Base-by-base conservation (phyloP, 2,113 vertebrate species). In the Anser cygnoides region DNA sequence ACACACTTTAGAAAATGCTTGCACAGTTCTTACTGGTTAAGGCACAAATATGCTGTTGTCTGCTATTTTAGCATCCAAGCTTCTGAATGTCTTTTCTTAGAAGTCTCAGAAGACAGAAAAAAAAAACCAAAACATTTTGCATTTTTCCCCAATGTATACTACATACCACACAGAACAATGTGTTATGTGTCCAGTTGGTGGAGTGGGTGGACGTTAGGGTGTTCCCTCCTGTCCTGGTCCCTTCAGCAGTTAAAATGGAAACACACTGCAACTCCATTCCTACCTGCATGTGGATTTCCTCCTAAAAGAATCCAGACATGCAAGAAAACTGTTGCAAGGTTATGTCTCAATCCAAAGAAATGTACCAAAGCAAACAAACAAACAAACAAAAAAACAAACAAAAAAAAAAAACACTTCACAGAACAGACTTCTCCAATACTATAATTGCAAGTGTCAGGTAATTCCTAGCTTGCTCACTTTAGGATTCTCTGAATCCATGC, bases 151-250 rank as follows among this genome's bases (percentile, higher is more conserved):
- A 68, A 13, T 7, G 4, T 46, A 58, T 18, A 44, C 20, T 63
- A 35, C 13, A 59, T 11, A 37, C 6, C 84, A 68, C 46, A 57
- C 55, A 76, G 23, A 84, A 54, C 77, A 91, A 71, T 15, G 22
- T 3, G 1, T 49, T 72, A 18, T 31, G 6, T 20, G 21, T 66
- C 41, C 1, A 3, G 9, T 5, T 1, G 0, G 13, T 59, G 10
- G 22, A 16, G 41, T 83, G 11, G 3, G 4, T n/a, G 21, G 21
- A 13, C 1, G 71, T 52, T 54, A 6, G 44, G 28, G 14, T 41
- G 39, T 46, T 87, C 31, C 4, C 12, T 78, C 41, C 31, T 84
- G 11, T 37, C 31, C 23, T 28, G 4, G 14, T 84, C 12, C 50
- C 28, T 46, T 80, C 22, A 12, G 0, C 41, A 84, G 37, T 25